Percentiles rank a stretch among this genome's conserved stretches.
Conservation (phyloP, 2,113 vertebrate genomes). For the Stegostoma tigrinum region DNA sequence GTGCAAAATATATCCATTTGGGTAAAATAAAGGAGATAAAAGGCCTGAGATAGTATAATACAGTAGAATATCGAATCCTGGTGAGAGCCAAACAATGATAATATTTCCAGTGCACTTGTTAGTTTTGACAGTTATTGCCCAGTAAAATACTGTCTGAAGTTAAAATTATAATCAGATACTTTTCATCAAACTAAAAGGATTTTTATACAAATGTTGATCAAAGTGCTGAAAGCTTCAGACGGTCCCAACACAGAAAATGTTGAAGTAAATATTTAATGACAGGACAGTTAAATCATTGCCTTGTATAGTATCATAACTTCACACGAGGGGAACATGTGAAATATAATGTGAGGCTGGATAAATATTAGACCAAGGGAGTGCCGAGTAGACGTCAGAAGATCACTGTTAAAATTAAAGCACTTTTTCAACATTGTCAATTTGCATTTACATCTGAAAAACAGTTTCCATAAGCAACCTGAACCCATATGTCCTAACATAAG, state of each 20-base stretch:
- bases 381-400: background rate
- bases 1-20: background rate
- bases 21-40: background rate
- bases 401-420: background rate
- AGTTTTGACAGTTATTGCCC: background rate
- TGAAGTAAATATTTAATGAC: slow-evolving; percentile 31
- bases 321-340: background rate
- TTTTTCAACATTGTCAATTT: background rate
- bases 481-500: background rate
- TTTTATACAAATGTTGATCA: slow-evolving; percentile 5
- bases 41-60: background rate
- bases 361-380: background rate
- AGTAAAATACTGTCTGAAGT: background rate
- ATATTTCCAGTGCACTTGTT: background rate
- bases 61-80: background rate
- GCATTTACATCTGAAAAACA: background rate
- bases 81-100: slow-evolving; percentile 20
- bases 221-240: background rate
- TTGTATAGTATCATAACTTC: background rate
- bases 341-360: slow-evolving; percentile 6
- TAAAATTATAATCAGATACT: slow-evolving; percentile 21
- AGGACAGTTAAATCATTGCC: slow-evolving; percentile 10
- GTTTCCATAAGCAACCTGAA: background rate
- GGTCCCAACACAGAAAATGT: background rate
- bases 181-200: background rate